A percentile compares a stretch with the other conserved stretches of the same genome.
phyloP scores from a whole-genome alignment of 1,140 invertebrate genomes.

The Nasonia longicornis region DNA sequence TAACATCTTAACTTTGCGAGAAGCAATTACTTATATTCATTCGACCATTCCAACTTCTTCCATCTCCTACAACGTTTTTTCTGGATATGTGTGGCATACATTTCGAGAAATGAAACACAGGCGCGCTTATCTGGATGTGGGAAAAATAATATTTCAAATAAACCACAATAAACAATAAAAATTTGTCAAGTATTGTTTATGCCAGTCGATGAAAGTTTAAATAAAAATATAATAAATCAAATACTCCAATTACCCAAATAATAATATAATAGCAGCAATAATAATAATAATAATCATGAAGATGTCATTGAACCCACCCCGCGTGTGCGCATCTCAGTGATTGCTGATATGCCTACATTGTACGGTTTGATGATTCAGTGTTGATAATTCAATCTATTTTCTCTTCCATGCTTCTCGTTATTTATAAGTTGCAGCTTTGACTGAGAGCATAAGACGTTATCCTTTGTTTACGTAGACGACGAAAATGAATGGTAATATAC shows the following conservation, averaged over 20 bases:
- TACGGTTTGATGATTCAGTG: neutral
- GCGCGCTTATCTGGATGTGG: neutral
- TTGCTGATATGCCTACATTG: neutral
- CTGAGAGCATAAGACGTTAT: neutral
- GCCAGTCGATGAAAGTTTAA: neutral
- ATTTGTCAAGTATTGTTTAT: neutral
- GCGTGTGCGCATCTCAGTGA: neutral
- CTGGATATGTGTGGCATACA: constrained; percentile 13
- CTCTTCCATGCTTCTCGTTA: neutral
- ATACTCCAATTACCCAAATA: neutral
- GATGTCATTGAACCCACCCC: neutral
- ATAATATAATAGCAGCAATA: neutral
- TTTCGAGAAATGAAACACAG: neutral
- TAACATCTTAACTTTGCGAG: constrained; percentile 6
- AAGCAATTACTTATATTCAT: neutral
- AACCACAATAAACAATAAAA: neutral
- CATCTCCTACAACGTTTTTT: neutral
- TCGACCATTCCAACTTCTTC: neutral
- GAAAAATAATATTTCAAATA: neutral
- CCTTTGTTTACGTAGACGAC: neutral
- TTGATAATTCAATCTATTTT: neutral
- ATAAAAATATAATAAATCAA: constrained; percentile 1
- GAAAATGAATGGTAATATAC: constrained; percentile 20
- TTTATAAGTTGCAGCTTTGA: no score
- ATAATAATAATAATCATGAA: neutral